Evolutionary conservation across 2,888 invertebrate genomes (phyloP).

Genomic region (Caenorhabditis virilis): DNA sequence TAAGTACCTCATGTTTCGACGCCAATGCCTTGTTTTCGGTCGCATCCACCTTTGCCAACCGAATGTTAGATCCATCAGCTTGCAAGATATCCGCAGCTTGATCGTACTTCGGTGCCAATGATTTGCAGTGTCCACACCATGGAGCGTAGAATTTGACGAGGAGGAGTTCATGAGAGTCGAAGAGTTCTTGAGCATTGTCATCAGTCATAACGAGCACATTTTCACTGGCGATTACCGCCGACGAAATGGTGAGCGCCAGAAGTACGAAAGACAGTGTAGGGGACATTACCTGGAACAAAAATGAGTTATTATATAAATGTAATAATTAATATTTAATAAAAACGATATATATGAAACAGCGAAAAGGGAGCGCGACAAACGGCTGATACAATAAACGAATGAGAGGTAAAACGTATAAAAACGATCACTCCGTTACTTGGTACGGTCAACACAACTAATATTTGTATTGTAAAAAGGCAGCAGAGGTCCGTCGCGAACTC

Average conservation of each 20-base stretch:
- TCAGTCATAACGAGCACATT: constrained; percentile 73
- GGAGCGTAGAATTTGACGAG: constrained; percentile 46
- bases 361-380: background rate
- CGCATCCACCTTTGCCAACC: constrained; percentile 82
- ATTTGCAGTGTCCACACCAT: constrained; percentile 46
- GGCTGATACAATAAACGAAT: too few relatives aligned
- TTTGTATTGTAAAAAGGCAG: too few relatives aligned
- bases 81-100: constrained; percentile 69
- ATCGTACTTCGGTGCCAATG: constrained; percentile 85
- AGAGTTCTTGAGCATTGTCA: constrained; percentile 81
- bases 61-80: constrained; percentile 81
- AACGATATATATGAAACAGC: background rate
- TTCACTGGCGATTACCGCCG: constrained; percentile 47
- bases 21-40: constrained; percentile 80
- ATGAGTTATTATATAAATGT: background rate
- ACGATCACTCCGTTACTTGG: too few relatives aligned
- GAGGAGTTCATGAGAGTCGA: constrained; percentile 79
- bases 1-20: too few relatives aligned
- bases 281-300: constrained; percentile 45
- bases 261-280: constrained; percentile 7
- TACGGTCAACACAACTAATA: too few relatives aligned
- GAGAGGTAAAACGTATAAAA: too few relatives aligned
- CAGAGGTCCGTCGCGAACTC: too few relatives aligned
- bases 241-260: constrained; percentile 8
- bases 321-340: background rate